phyloP scores from a whole-genome alignment of 1,140 invertebrate genomes.

The Agraylea sexmaculata region DNA sequence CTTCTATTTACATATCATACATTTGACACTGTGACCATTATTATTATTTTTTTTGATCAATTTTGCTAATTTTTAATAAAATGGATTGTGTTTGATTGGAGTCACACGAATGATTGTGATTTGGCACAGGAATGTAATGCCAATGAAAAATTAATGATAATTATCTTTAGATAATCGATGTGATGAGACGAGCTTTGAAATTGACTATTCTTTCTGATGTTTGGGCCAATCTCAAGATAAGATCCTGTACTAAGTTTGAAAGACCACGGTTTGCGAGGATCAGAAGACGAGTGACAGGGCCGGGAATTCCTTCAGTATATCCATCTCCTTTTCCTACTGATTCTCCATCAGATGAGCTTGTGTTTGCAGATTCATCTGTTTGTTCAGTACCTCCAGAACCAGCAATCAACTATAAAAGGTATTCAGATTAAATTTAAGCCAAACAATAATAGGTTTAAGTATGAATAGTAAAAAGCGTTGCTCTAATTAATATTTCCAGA shows the following conservation, averaged over 20 bases:
- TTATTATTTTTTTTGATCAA: too few relatives aligned
- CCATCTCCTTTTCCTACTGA: slow-evolving; percentile 47
- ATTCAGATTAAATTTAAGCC: too few relatives aligned
- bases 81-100: too few relatives aligned
- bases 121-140: too few relatives aligned
- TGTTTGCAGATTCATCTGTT: slow-evolving; percentile 43
- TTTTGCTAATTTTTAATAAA: too few relatives aligned
- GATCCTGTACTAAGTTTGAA: slow-evolving; percentile 71
- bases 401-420: slow-evolving; percentile 55
- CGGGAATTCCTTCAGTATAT: slow-evolving; percentile 65
- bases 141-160: too few relatives aligned
- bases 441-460: too few relatives aligned
- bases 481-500: too few relatives aligned
- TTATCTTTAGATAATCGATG: slow-evolving; percentile 77
- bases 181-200: slow-evolving; percentile 81
- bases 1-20: too few relatives aligned
- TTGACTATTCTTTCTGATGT: slow-evolving; percentile 80
- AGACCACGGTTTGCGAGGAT: slow-evolving; percentile 73
- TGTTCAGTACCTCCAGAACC: slow-evolving; percentile 49
- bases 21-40: too few relatives aligned
- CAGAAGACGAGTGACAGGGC: slow-evolving; percentile 70
- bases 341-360: slow-evolving; percentile 40
- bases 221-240: slow-evolving; percentile 74
- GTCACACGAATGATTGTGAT: too few relatives aligned
- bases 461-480: too few relatives aligned